Base-by-base conservation (phyloP, 2,113 vertebrate species). In the Pitta sordida region DNA sequence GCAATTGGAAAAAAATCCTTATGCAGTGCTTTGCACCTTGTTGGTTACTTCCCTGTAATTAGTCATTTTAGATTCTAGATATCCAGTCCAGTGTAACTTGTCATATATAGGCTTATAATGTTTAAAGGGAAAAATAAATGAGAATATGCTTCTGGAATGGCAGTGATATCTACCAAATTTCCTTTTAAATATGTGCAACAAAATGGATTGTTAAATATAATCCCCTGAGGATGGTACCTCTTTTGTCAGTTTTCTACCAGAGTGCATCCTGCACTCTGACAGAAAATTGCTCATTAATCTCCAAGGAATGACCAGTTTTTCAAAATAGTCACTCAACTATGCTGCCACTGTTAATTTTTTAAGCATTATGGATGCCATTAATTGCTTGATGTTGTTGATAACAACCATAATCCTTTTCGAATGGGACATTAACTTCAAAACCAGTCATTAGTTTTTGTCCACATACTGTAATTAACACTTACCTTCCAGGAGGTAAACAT, bases 231-330 rank as follows among this genome's bases (percentile, higher is more conserved):
- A 86, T 77, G 29, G 65, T 56, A 48, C 49, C 64, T 84, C 95
- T 91, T 97, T 95, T 96, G 93, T 96, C 96, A 88, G 81, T 95
- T 96, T 94, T 88, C 93, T 97, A 83, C 83, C 15, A 79, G 85
- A 88, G 43, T 32, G 74, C 74, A 82, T 87, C 84, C 93, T 88
- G 83, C 51, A 51, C 91, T 92, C 90, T 96, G 97, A 96, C 87
- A 94, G 96, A 91, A 95, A 94, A 96, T 90, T 92, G 93, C 88
- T 96, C 90, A 87, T 96, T 96, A 97, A 95, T 97, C 94, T 95
- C 95, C 53, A 60, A 46, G 58, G 95, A 97, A 90, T 81, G 94
- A 85, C 88, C 86, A 85, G 20, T 95, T 97, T 97, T 92, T 97
- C 89, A 76, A 62, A 41, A 83, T 26, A 94, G 69, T 84, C 89